These are phyloP conservation scores for Drosophila prosaltans DNA, from an alignment of 1,140 invertebrate genomes.

Conservation along the genomic window DNA sequence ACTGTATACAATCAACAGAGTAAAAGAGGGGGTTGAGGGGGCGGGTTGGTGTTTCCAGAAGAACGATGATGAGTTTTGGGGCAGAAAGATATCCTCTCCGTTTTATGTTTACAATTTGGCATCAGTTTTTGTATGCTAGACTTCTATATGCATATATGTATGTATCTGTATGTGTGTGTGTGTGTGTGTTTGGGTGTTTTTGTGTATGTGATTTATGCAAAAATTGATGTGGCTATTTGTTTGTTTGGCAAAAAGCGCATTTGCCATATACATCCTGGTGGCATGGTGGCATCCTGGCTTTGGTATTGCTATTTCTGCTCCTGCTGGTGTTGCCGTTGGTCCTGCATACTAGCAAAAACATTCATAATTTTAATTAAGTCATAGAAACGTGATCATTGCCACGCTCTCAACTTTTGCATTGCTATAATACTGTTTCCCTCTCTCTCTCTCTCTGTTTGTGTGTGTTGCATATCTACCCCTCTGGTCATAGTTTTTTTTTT, in stretches of 20 bases:
- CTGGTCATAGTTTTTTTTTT: slow-evolving; percentile 18
- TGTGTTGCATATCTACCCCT: slow-evolving; percentile 14
- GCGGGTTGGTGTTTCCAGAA: no score
- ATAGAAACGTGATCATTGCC: slow-evolving; percentile 46
- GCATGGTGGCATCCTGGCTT: slow-evolving; percentile 12
- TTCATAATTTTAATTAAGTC: slow-evolving; percentile 77
- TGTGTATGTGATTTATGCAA: slow-evolving; percentile 62
- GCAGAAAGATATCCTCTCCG: slow-evolving; percentile 38
- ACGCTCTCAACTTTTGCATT: slow-evolving; percentile 64
- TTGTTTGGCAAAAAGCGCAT: slow-evolving; percentile 64
- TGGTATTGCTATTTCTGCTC: slow-evolving; percentile 11
- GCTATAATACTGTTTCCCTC: slow-evolving; percentile 16
- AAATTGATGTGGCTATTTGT: slow-evolving; percentile 67
- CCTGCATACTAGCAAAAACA: slow-evolving; percentile 44
- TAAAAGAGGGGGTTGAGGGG: slow-evolving; percentile 21
- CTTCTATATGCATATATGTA: not conserved
- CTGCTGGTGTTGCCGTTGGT: slow-evolving; percentile 32
- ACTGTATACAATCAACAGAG: slow-evolving; percentile 31
- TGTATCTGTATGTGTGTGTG: no score
- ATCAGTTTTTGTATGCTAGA: slow-evolving; percentile 53
- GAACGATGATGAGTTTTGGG: not conserved
- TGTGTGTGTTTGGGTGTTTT: not conserved
- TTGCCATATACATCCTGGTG: slow-evolving; percentile 55
- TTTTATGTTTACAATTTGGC: slow-evolving; percentile 64
- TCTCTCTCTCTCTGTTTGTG: slow-evolving; percentile 1